Percentiles rank a stretch among this genome's conserved stretches.
phyloP scores from a whole-genome alignment of 1,140 invertebrate genomes.

The Drosophila kanapiae region DNA sequence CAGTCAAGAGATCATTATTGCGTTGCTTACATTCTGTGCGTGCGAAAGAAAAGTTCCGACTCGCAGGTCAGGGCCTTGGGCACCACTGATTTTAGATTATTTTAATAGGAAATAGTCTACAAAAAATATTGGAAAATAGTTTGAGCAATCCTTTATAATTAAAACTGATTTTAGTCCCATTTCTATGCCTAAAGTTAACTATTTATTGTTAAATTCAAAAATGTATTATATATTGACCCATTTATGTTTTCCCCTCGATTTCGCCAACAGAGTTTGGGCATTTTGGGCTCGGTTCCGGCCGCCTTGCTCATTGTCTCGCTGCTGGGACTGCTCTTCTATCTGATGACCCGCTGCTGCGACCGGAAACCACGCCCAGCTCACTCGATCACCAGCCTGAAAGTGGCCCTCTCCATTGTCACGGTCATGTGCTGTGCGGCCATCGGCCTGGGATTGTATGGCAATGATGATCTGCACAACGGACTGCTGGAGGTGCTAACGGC shows the following conservation, averaged over 20 bases:
- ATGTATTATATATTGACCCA: too few species aligned
- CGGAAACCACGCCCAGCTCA: slow-evolving; percentile 93
- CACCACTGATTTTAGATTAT: background rate
- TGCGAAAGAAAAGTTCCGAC: too few species aligned
- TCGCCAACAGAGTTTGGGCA: slow-evolving; percentile 92
- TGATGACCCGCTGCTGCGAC: slow-evolving; percentile 97
- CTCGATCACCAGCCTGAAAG: slow-evolving; percentile 94
- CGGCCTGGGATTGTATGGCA: slow-evolving; percentile 88
- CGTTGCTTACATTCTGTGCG: too few species aligned
- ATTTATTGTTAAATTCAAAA: too few species aligned
- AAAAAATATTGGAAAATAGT: background rate
- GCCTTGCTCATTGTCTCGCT: slow-evolving; percentile 95
- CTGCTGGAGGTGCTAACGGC: slow-evolving; percentile 92
- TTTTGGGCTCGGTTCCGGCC: slow-evolving; percentile 95
- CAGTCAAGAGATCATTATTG: too few species aligned
- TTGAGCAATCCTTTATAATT: background rate
- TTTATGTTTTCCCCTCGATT: background rate
- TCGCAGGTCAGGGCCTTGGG: too few species aligned
- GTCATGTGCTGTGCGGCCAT: slow-evolving; percentile 93
- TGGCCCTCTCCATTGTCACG: slow-evolving; percentile 92
- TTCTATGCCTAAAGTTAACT: too few species aligned
- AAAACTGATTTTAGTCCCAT: background rate
- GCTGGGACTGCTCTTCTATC: slow-evolving; percentile 94
- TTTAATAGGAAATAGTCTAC: too few species aligned
- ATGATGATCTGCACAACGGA: slow-evolving; percentile 96